phyloP scores from a whole-genome alignment of 2,113 vertebrate species.

The Peromyscus californicus region DNA sequence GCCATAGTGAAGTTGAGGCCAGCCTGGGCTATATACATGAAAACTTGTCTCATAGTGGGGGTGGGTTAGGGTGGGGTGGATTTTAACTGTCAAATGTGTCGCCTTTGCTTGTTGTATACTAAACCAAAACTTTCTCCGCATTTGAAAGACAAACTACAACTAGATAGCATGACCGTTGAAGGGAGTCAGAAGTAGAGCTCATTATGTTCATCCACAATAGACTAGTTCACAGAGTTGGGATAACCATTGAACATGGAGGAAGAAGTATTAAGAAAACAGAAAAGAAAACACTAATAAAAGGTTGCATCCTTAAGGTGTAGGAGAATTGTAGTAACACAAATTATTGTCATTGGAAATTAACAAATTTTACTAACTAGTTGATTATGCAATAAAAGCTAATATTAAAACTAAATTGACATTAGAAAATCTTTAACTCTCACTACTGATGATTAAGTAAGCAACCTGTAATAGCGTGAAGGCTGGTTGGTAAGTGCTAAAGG shows the following conservation, averaged over 20 bases:
- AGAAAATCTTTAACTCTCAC: background rate
- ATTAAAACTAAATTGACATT: conserved; percentile 34
- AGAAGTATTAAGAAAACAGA: background rate
- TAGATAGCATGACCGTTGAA: conserved; percentile 6
- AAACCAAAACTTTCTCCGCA: conserved; percentile 26
- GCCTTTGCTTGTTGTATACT: background rate
- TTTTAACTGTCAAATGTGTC: conserved; percentile 5
- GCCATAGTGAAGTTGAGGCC: too few relatives aligned
- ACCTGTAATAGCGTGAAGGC: background rate
- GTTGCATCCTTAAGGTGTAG: background rate
- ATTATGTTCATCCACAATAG: conserved; percentile 17
- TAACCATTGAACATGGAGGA: conserved; percentile 45
- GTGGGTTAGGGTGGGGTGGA: background rate
- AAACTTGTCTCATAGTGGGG: background rate
- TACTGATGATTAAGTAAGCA: conserved; percentile 18
- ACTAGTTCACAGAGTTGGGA: conserved; percentile 42
- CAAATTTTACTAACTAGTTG: conserved; percentile 41
- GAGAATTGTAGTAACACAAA: conserved; percentile 36
- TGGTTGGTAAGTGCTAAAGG: conserved; percentile 23
- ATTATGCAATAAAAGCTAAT: conserved; percentile 25
- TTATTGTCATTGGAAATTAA: conserved; percentile 58
- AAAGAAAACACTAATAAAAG: background rate
- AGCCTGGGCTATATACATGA: background rate
- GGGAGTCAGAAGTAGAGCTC: background rate
- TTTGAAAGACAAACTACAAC: conserved; percentile 38